A percentile compares a stretch with the other conserved stretches of the same genome.
phyloP scores from a whole-genome alignment of 2,888 invertebrate species.

The Eilema depressum region DNA sequence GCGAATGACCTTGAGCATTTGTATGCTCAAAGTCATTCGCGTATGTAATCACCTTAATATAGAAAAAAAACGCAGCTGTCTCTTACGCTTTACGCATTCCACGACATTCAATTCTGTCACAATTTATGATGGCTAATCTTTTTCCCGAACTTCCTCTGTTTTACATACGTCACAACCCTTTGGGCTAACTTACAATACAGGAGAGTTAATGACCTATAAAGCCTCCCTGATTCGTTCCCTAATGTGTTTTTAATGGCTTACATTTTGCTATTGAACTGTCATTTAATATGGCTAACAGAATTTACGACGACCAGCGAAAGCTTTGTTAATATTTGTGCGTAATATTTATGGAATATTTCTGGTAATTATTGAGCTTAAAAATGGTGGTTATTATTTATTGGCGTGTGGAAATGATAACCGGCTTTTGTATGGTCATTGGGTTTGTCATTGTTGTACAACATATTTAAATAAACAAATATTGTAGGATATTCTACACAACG shows the following conservation, averaged over 20 bases:
- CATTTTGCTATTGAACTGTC: conserved; percentile 80
- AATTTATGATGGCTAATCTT: conserved; percentile 21
- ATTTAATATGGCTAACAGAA: conserved; percentile 73
- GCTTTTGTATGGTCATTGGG: conserved; percentile 5
- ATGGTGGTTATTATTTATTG: conserved; percentile 14
- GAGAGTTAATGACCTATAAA: conserved; percentile 79
- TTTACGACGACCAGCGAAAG: conserved; percentile 58
- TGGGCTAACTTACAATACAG: conserved; percentile 63
- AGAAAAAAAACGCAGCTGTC: too few relatives aligned
- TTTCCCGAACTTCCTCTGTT: conserved; percentile 34
- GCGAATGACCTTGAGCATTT: too few relatives aligned
- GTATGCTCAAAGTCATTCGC: too few relatives aligned
- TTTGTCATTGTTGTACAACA: neutral
- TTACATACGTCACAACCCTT: conserved; percentile 52
- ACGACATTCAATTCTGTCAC: neutral
- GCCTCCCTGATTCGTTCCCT: conserved; percentile 69
- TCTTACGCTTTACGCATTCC: neutral
- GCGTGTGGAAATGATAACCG: conserved; percentile 10
- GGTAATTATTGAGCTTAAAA: conserved; percentile 37
- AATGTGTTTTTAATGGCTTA: conserved; percentile 83
- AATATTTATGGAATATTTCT: conserved; percentile 43
- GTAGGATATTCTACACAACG: too few relatives aligned
- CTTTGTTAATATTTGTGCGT: conserved; percentile 50
- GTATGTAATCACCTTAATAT: too few relatives aligned
- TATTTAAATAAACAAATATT: too few relatives aligned